Evolutionary conservation across 1,140 invertebrate species (phyloP).

Genomic region (Propsilocerus akamusi): DNA sequence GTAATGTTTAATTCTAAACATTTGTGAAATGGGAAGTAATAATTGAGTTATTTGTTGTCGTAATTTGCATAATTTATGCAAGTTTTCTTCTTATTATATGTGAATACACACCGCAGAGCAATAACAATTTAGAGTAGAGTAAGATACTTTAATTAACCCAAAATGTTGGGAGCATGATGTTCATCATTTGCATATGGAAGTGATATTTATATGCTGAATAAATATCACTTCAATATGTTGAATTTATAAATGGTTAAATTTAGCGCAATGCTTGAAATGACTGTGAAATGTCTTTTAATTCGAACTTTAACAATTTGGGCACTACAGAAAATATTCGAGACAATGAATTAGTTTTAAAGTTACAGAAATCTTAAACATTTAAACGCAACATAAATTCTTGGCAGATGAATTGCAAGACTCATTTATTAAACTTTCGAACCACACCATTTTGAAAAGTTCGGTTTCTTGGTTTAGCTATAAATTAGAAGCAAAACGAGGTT

Average conservation of each 20-base stretch:
- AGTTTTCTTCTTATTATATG: not conserved
- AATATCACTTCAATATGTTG: not conserved
- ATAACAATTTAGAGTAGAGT: not conserved
- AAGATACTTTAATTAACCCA: slow-evolving; percentile 2
- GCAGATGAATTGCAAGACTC: no score
- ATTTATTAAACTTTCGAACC: no score
- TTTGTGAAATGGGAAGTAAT: not conserved
- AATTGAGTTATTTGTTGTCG: not conserved
- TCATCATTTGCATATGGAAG: slow-evolving; percentile 1
- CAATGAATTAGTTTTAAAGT: no score
- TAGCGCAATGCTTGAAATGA: not conserved
- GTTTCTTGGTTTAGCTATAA: no score
- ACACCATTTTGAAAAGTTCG: no score
- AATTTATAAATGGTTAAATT: not conserved
- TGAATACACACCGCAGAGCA: not conserved
- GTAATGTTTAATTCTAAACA: no score
- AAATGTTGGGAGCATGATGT: not conserved
- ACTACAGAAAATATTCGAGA: no score
- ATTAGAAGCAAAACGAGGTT: no score
- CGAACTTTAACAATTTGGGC: no score
- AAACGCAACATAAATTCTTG: no score
- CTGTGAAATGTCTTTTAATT: no score
- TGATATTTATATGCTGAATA: not conserved
- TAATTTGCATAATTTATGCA: slow-evolving; percentile 4
- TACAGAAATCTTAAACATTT: no score